These are phyloP conservation scores for Napeogenes inachia DNA, from an alignment of 2,888 invertebrate genomes.

Conservation along the genomic window DNA sequence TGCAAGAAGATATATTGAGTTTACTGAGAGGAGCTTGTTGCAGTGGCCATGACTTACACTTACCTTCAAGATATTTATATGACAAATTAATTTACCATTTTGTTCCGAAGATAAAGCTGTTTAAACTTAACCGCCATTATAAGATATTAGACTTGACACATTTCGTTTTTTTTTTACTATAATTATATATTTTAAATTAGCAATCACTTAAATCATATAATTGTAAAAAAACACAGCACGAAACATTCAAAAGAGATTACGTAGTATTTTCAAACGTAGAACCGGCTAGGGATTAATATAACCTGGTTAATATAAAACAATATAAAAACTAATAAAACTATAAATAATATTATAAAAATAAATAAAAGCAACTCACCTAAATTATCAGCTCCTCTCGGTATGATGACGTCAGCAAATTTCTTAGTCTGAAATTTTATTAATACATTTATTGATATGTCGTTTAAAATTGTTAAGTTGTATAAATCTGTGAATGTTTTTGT, in stretches of 20 bases:
- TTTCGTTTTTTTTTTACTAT: no score
- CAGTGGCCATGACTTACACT: conserved; percentile 73
- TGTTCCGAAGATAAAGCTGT: neutral
- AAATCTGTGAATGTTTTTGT: no score
- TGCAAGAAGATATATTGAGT: conserved; percentile 50
- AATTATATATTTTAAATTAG: no score
- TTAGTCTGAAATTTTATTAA: conserved; percentile 85
- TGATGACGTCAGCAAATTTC: conserved; percentile 99
- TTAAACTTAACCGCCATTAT: neutral
- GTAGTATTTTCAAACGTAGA: no score
- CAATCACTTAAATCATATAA: no score
- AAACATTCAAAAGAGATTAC: no score
- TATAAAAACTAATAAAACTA: conserved; percentile 2
- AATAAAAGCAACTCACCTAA: conserved; percentile 81
- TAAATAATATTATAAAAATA: conserved; percentile 1
- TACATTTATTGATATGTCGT: no score
- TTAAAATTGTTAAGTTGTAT: no score
- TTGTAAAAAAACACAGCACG: no score
- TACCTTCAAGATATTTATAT: conserved; percentile 37
- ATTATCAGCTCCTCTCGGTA: conserved; percentile 98
- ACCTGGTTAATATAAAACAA: neutral
- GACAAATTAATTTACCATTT: conserved; percentile 1
- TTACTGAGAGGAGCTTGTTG: conserved; percentile 48
- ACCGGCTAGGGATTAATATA: neutral
- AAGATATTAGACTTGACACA: neutral